Evolutionary conservation across 2,888 invertebrate genomes (phyloP).

Genomic region (Melipona bicolor): DNA sequence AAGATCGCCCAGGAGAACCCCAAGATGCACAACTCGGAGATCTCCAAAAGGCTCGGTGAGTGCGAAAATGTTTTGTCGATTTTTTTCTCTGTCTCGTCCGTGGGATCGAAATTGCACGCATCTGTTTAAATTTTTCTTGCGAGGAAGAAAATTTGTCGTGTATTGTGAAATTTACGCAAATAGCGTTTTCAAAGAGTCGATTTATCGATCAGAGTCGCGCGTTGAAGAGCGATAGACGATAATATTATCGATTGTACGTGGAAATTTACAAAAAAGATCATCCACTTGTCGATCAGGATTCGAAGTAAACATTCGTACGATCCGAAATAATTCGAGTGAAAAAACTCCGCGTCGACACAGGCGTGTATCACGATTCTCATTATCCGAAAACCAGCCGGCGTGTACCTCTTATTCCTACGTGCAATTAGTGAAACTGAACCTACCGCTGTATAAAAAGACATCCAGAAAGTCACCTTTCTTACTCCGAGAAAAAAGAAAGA

Average conservation of each 20-base stretch:
- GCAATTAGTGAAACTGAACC: slow-evolving; percentile 24
- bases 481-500: neutral
- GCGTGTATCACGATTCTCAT: neutral
- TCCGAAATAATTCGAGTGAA: neutral
- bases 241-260: neutral
- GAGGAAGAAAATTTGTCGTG: too few species aligned
- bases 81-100: too few species aligned
- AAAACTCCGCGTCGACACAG: neutral
- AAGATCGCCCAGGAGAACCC: slow-evolving; percentile 99
- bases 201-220: neutral
- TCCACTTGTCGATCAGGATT: too few species aligned
- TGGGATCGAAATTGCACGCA: too few species aligned
- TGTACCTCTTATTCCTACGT: too few species aligned
- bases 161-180: too few species aligned
- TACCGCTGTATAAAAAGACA: neutral
- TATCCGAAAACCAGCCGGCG: neutral
- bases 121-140: too few species aligned
- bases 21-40: slow-evolving; percentile 99
- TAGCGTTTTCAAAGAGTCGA: neutral
- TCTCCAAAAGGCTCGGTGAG: slow-evolving; percentile 96
- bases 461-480: neutral
- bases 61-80: neutral
- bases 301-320: neutral
- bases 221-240: too few species aligned
- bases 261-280: neutral